Evolutionary conservation across 2,797 vertebrate genomes (phyloP).

Genomic region (Coluber constrictor): DNA sequence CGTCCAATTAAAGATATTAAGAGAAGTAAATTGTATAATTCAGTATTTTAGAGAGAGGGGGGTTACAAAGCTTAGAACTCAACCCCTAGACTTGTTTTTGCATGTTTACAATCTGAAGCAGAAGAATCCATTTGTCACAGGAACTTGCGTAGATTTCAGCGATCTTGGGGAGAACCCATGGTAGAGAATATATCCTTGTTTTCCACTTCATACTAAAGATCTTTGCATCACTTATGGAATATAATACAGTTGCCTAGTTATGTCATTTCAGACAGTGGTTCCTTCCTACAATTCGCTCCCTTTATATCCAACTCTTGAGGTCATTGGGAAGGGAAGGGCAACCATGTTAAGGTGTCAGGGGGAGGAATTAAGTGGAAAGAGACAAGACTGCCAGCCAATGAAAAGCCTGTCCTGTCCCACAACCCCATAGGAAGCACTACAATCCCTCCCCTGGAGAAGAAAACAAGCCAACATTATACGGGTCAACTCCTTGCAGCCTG

Average conservation of each 20-base stretch:
- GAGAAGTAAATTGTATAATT: not conserved
- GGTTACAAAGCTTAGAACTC: not conserved
- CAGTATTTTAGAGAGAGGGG: not conserved
- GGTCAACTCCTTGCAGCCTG: not conserved
- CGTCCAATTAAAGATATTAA: not conserved
- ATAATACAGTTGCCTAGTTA: too few species aligned
- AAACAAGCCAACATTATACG: not conserved
- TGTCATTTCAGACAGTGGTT: not conserved
- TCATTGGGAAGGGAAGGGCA: not conserved
- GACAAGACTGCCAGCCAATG: not conserved
- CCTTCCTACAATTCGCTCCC: not conserved
- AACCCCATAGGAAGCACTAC: not conserved
- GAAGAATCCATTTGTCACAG: not conserved
- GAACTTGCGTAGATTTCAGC: not conserved
- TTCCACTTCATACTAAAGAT: not conserved
- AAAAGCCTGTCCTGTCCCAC: not conserved
- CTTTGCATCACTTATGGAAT: not conserved
- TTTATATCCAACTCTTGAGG: not conserved
- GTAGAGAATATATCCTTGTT: not conserved
- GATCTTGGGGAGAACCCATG: not conserved
- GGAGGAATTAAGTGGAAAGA: not conserved
- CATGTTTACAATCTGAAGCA: not conserved
- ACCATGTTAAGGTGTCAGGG: not conserved
- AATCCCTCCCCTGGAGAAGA: not conserved
- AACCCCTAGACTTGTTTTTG: not conserved